Base-by-base conservation (phyloP, 2,888 invertebrate genomes). In the Acrocyrtus sp. region DNA sequence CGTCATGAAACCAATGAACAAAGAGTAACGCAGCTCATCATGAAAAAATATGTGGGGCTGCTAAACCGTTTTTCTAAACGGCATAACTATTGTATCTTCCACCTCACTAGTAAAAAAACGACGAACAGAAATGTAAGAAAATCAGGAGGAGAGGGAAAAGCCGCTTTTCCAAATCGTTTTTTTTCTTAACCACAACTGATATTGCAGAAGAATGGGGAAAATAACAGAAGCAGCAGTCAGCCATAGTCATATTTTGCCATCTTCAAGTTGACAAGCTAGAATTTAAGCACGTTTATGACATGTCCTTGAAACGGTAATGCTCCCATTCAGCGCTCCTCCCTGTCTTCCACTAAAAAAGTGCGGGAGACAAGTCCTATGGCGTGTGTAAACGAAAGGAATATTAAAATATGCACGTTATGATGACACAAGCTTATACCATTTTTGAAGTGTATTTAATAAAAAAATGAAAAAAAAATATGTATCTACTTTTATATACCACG, bases 241-340 rank as follows among this genome's bases (percentile, higher is more conserved):
- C 10, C 29, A 65, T n/a, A 34, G 50, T 45, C 56, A 56, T 61
- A 43, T 45, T 54, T 47, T 51, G 53, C 27, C 29, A 51, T 67
- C 43, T 57, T 58, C 58, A 45, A 53, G 60, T 41, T 68, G 68
- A 68, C 68, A 68, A 61, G 60, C 47, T 68, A n/a, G 60, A 68
- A 58, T 58, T 27, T 6, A 47, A 65, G 65, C 56, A 27, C 54
- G 41, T 65, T 65, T 39, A 61, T 61, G 68, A 68, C 53, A 68
- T 19, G 68, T 54, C 68, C 68, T 68, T 68, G 68, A 68, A 68
- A 34, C n/a, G n/a, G n/a, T n/a, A n/a, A n/a, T n/a, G n/a, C n/a
- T n/a, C n/a, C n/a, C n/a, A n/a, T n/a, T n/a, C n/a, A n/a, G n/a
- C n/a, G n/a, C n/a, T n/a, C n/a, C n/a, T n/a, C n/a, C n/a, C n/a